These are phyloP conservation scores for Coleophora deauratella DNA, from an alignment of 2,888 invertebrate species.

Conservation along the genomic window DNA sequence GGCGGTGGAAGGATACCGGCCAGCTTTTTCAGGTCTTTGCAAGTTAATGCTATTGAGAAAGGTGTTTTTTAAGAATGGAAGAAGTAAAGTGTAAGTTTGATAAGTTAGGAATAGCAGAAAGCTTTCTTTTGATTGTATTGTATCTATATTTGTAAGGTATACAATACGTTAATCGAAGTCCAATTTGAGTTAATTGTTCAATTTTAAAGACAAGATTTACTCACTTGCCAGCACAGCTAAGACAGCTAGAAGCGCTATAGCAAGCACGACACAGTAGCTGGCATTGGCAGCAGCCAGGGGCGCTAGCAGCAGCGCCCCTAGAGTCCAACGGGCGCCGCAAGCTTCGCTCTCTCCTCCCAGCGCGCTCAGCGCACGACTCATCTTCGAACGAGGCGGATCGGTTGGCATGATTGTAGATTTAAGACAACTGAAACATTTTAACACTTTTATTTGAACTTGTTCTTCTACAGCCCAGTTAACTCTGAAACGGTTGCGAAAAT, in stretches of 20 bases:
- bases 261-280: constrained; percentile 73
- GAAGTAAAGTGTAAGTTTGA: background rate
- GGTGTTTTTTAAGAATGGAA: background rate
- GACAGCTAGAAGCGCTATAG: constrained; percentile 66
- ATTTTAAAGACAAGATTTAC: too few relatives aligned
- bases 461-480: too few relatives aligned
- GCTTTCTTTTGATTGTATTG: too few relatives aligned
- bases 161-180: too few relatives aligned
- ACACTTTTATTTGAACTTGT: too few relatives aligned
- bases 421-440: too few relatives aligned
- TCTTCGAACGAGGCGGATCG: constrained; percentile 20
- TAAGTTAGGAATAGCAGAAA: too few relatives aligned
- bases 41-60: constrained; percentile 56
- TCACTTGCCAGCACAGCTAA: constrained; percentile 71
- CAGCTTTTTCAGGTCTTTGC: constrained; percentile 53
- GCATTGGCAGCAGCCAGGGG: constrained; percentile 76
- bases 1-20: constrained; percentile 52
- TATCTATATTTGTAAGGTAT: too few relatives aligned
- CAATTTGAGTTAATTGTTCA: too few relatives aligned
- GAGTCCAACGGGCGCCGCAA: constrained; percentile 71
- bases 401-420: too few relatives aligned
- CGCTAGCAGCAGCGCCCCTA: constrained; percentile 72
- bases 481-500: too few relatives aligned
- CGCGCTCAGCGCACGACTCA: constrained; percentile 45
- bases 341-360: constrained; percentile 57